Conservation (phyloP, 2,888 invertebrate species). For the Alcis repandata region DNA sequence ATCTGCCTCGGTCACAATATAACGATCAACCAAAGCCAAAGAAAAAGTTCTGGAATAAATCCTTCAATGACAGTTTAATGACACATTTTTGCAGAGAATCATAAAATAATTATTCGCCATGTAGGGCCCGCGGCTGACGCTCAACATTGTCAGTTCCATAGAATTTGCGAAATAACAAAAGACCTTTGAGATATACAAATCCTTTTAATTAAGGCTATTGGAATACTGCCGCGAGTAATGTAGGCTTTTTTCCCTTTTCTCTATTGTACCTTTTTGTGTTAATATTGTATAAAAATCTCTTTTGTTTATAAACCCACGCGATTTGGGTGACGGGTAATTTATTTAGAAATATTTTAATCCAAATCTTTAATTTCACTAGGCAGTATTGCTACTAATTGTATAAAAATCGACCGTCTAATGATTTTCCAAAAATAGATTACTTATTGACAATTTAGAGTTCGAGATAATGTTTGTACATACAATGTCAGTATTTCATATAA, state of each 20-base stretch:
- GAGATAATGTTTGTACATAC: too few species aligned
- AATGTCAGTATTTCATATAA: too few species aligned
- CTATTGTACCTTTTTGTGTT: conserved; percentile 9
- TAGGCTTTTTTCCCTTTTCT: conserved; percentile 21
- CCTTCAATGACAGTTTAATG: not conserved
- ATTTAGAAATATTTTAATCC: not conserved
- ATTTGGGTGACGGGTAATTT: not conserved
- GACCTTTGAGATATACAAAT: conserved; percentile 28
- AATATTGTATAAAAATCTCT: conserved; percentile 4
- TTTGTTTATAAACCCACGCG: conserved; percentile 10
- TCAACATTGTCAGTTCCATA: conserved; percentile 18
- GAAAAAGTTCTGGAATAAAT: not conserved
- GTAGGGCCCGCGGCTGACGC: conserved; percentile 24
- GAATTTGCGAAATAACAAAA: conserved; percentile 32
- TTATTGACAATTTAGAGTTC: too few species aligned
- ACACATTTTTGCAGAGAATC: conserved; percentile 4
- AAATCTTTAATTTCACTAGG: not conserved
- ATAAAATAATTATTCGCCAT: conserved; percentile 12
- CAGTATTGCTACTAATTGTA: too few species aligned
- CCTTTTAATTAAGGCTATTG: conserved; percentile 35
- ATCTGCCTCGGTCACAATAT: too few species aligned
- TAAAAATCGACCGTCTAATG: too few species aligned
- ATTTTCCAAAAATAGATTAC: too few species aligned
- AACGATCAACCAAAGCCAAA: too few species aligned
- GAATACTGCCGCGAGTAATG: conserved; percentile 31